These are phyloP conservation scores for Zoanthus sansibaricus DNA, from an alignment of 92 coral and sea anemone genomes.

Conservation along the genomic window DNA sequence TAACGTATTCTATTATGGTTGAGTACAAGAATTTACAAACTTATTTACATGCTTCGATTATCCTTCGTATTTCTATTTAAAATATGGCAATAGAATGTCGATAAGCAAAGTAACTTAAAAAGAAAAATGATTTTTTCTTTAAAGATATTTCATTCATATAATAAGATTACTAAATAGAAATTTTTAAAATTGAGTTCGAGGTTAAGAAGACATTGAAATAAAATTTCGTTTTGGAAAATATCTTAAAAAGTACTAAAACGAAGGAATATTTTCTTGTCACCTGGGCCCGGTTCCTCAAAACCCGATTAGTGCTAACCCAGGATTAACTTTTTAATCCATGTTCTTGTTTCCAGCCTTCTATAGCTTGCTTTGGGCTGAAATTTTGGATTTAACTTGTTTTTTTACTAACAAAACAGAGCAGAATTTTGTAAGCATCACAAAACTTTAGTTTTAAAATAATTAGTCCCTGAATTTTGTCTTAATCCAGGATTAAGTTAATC, in stretches of 20 bases:
- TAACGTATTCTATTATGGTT: neutral
- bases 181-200: neutral
- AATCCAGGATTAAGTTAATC: too few relatives aligned
- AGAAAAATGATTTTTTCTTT: neutral
- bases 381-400: too few relatives aligned
- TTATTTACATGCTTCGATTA: slow-evolving; percentile 10
- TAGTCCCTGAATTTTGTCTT: too few relatives aligned
- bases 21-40: neutral
- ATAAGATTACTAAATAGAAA: neutral
- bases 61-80: neutral
- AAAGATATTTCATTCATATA: neutral
- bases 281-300: too few relatives aligned
- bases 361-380: too few relatives aligned
- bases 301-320: too few relatives aligned
- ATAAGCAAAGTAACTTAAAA: neutral
- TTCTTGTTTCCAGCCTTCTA: too few relatives aligned
- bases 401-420: too few relatives aligned
- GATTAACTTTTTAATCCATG: too few relatives aligned
- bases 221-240: neutral
- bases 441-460: too few relatives aligned
- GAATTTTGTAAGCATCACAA: too few relatives aligned
- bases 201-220: neutral
- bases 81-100: neutral
- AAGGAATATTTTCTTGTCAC: neutral
- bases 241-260: neutral